These are phyloP conservation scores for Lithobates sylvaticus DNA, from an alignment of 2,797 vertebrate species.

Conservation along the genomic window DNA sequence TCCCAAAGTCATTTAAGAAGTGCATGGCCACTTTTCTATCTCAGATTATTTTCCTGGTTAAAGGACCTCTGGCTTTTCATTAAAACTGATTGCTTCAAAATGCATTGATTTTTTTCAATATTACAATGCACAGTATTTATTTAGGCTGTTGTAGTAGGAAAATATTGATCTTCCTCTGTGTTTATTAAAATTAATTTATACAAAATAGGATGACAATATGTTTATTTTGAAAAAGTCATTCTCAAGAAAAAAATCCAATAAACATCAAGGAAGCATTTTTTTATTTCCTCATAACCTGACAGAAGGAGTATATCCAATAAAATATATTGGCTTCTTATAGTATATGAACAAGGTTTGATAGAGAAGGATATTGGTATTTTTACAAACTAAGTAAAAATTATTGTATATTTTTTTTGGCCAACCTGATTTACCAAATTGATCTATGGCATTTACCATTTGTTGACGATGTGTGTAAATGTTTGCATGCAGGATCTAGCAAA, in stretches of 20 bases:
- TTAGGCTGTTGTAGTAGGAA: constrained; percentile 3
- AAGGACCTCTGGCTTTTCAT: constrained; percentile 16
- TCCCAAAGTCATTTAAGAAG: not conserved
- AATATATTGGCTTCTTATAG: not conserved
- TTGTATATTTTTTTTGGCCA: too few species aligned
- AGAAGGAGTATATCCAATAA: not conserved
- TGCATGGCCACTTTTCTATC: not conserved
- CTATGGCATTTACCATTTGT: not conserved
- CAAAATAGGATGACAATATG: constrained; percentile 45
- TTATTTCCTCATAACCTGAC: not conserved
- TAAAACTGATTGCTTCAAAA: constrained; percentile 31
- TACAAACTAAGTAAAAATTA: not conserved
- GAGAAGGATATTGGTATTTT: not conserved
- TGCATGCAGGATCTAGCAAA: too few species aligned
- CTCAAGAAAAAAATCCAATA: constrained; percentile 20
- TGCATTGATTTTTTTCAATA: constrained; percentile 28
- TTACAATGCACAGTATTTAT: constrained; percentile 36
- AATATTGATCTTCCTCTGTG: constrained; percentile 31
- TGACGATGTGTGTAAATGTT: not conserved
- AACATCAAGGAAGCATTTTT: constrained; percentile 26
- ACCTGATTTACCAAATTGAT: too few species aligned
- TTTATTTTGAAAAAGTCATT: constrained; percentile 42
- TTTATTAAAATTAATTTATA: constrained; percentile 50
- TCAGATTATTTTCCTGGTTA: constrained; percentile 7
- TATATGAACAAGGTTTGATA: not conserved